These are phyloP conservation scores for Dryobota labecula DNA, from an alignment of 2,888 invertebrate genomes.

Conservation along the genomic window DNA sequence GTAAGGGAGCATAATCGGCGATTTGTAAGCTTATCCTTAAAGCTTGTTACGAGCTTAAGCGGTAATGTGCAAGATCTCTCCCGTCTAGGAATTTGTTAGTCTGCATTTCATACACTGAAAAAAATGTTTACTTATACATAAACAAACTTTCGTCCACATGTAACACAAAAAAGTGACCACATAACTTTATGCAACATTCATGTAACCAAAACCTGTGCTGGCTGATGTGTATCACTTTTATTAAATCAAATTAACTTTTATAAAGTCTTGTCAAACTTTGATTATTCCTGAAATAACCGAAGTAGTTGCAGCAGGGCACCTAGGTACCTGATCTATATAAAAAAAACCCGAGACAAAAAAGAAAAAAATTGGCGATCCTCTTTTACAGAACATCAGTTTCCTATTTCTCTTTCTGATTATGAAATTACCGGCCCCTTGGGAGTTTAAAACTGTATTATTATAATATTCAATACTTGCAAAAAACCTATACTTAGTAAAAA, in stretches of 20 bases:
- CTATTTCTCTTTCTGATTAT: neutral
- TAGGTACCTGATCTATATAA: neutral
- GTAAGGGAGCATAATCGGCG: constrained; percentile 29
- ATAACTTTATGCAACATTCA: too few species aligned
- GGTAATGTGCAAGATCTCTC: neutral
- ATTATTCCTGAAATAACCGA: too few species aligned
- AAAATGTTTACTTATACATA: too few species aligned
- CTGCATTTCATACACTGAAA: too few species aligned
- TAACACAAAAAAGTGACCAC: too few species aligned
- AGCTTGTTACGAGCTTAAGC: constrained; percentile 4
- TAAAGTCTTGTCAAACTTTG: too few species aligned
- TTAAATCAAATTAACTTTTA: too few species aligned
- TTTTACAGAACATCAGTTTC: neutral
- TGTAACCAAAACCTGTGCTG: too few species aligned
- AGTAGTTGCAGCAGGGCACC: too few species aligned
- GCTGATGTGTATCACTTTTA: too few species aligned
- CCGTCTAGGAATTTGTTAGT: neutral
- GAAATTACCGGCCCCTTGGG: neutral
- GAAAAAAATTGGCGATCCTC: too few species aligned
- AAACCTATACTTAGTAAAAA: neutral
- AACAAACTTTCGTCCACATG: too few species aligned
- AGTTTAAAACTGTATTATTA: neutral
- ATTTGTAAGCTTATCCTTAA: constrained; percentile 33
- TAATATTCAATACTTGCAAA: neutral
- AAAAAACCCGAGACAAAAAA: neutral